These are phyloP conservation scores for Hyperoodon ampullatus DNA, from an alignment of 2,113 vertebrate species.

Conservation along the genomic window DNA sequence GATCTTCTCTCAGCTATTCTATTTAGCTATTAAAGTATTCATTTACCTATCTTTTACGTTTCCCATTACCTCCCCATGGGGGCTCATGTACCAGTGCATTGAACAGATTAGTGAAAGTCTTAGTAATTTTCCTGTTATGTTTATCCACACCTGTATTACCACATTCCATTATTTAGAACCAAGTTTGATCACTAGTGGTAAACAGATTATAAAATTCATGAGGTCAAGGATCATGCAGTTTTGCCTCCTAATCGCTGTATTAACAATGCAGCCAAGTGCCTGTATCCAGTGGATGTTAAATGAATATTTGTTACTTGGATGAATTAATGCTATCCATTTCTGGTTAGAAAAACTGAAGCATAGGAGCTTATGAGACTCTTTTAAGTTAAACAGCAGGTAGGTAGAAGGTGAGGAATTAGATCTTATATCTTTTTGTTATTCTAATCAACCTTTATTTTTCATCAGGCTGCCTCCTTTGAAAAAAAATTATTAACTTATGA, in stretches of 20 bases:
- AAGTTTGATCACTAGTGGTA: background rate
- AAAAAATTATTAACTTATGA: background rate
- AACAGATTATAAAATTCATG: background rate
- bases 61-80: background rate
- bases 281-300: background rate
- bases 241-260: background rate
- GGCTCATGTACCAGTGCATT: background rate
- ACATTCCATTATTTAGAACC: background rate
- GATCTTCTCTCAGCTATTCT: background rate
- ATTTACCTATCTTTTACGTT: background rate
- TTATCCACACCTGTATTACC: background rate
- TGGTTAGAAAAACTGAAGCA: background rate
- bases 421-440: background rate
- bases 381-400: background rate
- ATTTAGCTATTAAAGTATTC: background rate
- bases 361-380: background rate
- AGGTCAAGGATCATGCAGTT: background rate
- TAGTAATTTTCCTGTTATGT: background rate
- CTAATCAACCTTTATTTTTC: conserved; percentile 37
- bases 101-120: background rate
- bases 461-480: background rate
- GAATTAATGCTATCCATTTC: background rate
- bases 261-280: background rate
- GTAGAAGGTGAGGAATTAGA: background rate
- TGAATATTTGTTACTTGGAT: background rate